Evolutionary conservation across 30 jellyfish, hydroid and myxozoan genomes (phyloP).

Genomic region (Phacellophora camtschatica): DNA sequence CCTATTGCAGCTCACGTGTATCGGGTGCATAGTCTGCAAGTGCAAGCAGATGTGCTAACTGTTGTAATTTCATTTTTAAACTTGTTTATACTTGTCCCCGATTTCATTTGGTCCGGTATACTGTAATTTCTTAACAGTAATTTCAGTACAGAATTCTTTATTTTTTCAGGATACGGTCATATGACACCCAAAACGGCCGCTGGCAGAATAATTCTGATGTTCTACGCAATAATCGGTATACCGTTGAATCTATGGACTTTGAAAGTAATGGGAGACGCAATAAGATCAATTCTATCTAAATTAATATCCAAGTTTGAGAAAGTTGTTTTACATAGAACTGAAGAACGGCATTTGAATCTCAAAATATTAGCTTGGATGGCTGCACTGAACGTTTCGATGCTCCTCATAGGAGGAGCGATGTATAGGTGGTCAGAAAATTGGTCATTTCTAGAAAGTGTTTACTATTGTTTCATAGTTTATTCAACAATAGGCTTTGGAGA

Average conservation of each 20-base stretch:
- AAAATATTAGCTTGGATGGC: slow-evolving; percentile 68
- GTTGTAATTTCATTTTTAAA: too few species aligned
- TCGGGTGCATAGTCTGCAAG: too few species aligned
- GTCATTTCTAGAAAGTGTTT: slow-evolving; percentile 59
- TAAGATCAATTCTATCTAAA: slow-evolving; percentile 13
- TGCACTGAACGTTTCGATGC: slow-evolving; percentile 38
- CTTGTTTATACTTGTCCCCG: too few species aligned
- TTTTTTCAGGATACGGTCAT: slow-evolving; percentile 66
- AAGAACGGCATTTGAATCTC: slow-evolving; percentile 34
- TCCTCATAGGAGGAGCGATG: slow-evolving; percentile 69
- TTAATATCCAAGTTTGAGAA: slow-evolving; percentile 38
- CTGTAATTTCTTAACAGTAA: too few species aligned
- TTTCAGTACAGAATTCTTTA: too few species aligned
- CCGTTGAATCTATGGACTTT: slow-evolving; percentile 74
- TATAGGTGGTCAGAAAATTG: slow-evolving; percentile 56
- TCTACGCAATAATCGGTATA: slow-evolving; percentile 66
- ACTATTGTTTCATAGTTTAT: slow-evolving; percentile 67
- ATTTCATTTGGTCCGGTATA: too few species aligned
- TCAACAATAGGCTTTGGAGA: slow-evolving; percentile 78
- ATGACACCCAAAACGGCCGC: slow-evolving; percentile 73
- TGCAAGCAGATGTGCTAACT: too few species aligned
- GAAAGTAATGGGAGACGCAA: slow-evolving; percentile 69
- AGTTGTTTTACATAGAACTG: slow-evolving; percentile 18
- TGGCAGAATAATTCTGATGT: slow-evolving; percentile 56
- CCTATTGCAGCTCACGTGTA: too few species aligned